Evolutionary conservation across 2,797 vertebrate species (phyloP).

Genomic region (Gallinago solitaria): DNA sequence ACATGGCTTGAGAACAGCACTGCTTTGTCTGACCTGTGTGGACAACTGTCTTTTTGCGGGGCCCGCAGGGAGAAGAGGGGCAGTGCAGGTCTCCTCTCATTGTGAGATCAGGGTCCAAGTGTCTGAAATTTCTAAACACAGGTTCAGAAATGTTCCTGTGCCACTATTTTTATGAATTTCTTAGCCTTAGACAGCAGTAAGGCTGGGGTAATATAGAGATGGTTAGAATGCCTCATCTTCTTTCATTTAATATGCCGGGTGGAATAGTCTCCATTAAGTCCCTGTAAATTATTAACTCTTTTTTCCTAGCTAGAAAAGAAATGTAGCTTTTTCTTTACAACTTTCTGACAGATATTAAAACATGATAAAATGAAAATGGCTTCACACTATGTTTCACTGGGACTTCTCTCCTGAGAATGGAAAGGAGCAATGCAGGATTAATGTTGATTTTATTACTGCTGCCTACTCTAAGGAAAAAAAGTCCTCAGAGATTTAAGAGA

Average conservation of each 20-base stretch:
- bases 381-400: neutral
- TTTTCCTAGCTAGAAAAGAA: neutral
- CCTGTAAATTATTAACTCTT: conserved; percentile 13
- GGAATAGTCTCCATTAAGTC: neutral
- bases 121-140: neutral
- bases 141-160: neutral
- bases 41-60: neutral
- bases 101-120: neutral
- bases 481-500: neutral
- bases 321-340: neutral
- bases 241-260: neutral
- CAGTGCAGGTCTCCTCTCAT: neutral
- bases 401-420: neutral
- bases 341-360: conserved; percentile 36
- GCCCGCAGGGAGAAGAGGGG: neutral
- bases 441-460: conserved; percentile 37
- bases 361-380: conserved; percentile 13
- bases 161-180: neutral
- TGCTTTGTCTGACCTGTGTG: neutral
- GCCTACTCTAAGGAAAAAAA: neutral
- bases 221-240: neutral
- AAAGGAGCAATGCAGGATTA: neutral
- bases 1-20: neutral
- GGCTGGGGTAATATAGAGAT: neutral
- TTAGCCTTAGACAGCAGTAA: neutral